A percentile compares a stretch with the other conserved stretches of the same genome.
These are phyloP conservation scores for Alethe castanea DNA, from an alignment of 2,113 vertebrate genomes.

Conservation along the genomic window DNA sequence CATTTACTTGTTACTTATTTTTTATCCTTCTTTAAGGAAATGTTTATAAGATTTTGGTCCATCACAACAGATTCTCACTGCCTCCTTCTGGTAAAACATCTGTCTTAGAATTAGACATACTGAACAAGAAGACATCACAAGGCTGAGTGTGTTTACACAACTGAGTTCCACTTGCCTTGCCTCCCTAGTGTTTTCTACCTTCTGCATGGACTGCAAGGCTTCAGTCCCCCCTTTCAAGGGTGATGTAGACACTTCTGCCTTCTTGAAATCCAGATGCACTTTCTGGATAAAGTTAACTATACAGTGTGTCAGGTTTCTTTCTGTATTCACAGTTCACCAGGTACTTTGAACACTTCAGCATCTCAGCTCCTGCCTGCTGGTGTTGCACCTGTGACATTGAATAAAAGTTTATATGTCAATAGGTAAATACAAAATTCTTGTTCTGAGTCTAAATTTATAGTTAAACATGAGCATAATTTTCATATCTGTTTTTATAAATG, in stretches of 20 bases:
- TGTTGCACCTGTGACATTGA: background rate
- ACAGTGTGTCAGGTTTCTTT: background rate
- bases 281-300: background rate
- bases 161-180: background rate
- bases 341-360: background rate
- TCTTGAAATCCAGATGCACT: background rate
- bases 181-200: background rate
- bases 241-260: accelerated
- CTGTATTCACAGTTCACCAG: background rate
- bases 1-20: background rate
- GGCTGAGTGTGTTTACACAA: background rate
- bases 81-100: background rate
- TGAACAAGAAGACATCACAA: background rate
- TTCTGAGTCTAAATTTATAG: background rate
- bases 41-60: background rate
- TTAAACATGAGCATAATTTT: background rate
- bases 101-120: background rate
- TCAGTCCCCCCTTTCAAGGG: background rate
- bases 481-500: background rate
- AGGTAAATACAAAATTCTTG: background rate
- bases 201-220: background rate
- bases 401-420: background rate
- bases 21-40: background rate
- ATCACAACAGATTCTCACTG: background rate
- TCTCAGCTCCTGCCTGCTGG: background rate